phyloP scores from a whole-genome alignment of 2,888 invertebrate species.

The Melanostoma scalare region DNA sequence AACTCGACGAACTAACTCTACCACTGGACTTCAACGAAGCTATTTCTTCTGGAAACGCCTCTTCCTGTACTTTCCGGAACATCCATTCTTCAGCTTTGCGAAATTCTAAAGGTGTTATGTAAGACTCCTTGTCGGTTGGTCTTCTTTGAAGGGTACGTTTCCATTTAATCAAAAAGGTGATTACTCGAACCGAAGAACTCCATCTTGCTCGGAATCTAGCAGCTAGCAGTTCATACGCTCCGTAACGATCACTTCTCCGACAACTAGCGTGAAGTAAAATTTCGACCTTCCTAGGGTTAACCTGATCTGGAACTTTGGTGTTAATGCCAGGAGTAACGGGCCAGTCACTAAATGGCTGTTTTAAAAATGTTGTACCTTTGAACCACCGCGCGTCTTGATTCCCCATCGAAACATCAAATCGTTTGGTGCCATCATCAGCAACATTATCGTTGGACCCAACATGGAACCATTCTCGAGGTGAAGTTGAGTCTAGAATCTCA shows the following conservation, averaged over 20 bases:
- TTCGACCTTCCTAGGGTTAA: not conserved
- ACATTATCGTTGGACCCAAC: slow-evolving; percentile 26
- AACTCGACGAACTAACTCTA: not conserved
- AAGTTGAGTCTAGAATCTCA: slow-evolving; percentile 27
- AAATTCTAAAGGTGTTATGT: not conserved
- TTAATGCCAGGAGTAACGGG: not conserved
- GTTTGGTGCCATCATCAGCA: slow-evolving; percentile 39
- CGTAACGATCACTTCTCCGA: not conserved
- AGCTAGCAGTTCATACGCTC: not conserved
- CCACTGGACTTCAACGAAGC: not conserved
- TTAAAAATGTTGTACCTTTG: not conserved
- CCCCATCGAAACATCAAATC: not conserved
- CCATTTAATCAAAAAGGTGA: not conserved
- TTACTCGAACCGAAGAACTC: slow-evolving; percentile 8
- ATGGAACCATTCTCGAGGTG: slow-evolving; percentile 8
- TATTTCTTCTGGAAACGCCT: not conserved
- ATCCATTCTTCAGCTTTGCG: too few relatives aligned
- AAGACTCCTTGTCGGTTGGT: not conserved
- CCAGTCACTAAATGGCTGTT: not conserved
- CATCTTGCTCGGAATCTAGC: slow-evolving; percentile 12
- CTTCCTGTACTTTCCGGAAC: not conserved
- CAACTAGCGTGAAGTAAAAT: not conserved
- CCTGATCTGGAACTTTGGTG: too few relatives aligned
- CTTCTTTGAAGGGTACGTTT: not conserved
- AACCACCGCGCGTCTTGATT: slow-evolving; percentile 7